Evolutionary conservation across 2,888 invertebrate species (phyloP).

Genomic region (Eulithis testata): DNA sequence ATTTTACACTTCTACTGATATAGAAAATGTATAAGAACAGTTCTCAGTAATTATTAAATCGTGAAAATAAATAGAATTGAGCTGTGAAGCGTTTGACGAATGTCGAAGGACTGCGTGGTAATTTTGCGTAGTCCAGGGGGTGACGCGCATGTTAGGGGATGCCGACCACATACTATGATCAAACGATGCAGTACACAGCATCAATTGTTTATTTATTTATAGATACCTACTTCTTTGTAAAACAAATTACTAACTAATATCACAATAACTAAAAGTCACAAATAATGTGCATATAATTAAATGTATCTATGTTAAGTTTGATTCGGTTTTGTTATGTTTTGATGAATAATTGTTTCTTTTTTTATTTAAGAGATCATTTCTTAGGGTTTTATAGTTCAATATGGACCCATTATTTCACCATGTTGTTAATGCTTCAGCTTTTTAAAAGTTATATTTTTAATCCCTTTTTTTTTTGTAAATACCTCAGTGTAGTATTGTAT

Average conservation of each 20-base stretch:
- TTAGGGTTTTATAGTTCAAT: no score
- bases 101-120: slow-evolving; percentile 75
- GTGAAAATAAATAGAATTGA: slow-evolving; percentile 35
- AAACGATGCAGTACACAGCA: slow-evolving; percentile 56
- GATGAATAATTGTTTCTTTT: no score
- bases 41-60: slow-evolving; percentile 1
- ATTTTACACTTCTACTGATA: slow-evolving; percentile 7
- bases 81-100: slow-evolving; percentile 68
- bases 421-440: no score
- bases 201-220: slow-evolving; percentile 24
- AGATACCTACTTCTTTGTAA: neutral
- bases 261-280: neutral
- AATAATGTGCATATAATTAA: no score
- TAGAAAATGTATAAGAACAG: neutral
- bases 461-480: no score
- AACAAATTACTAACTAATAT: neutral
- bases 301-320: no score
- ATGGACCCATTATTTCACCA: no score
- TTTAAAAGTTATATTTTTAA: no score
- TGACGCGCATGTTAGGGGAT: slow-evolving; percentile 75
- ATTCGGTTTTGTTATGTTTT: no score
- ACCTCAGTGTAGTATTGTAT: no score
- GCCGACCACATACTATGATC: slow-evolving; percentile 57
- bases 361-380: no score
- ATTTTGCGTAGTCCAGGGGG: slow-evolving; percentile 64